phyloP scores from a whole-genome alignment of 1,140 invertebrate genomes.

The Orius laevigatus region DNA sequence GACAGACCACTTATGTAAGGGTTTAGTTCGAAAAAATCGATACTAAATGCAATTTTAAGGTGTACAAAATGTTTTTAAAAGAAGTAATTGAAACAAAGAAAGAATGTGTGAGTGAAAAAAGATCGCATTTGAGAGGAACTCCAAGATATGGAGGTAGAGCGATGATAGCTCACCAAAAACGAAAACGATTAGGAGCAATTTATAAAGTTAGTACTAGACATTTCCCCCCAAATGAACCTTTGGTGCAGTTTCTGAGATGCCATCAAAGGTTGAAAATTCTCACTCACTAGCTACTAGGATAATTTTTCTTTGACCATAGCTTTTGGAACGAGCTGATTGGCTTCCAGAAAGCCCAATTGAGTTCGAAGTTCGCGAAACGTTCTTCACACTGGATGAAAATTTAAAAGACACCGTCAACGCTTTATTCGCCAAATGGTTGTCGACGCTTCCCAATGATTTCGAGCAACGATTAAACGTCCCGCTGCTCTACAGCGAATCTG shows the following conservation, averaged over 20 bases:
- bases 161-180: slow-evolving; percentile 41
- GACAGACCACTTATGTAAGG: slow-evolving; percentile 38
- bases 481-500: slow-evolving; percentile 46
- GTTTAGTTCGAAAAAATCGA: slow-evolving; percentile 25
- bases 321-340: slow-evolving; percentile 51
- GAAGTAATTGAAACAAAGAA: slow-evolving; percentile 58
- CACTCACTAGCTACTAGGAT: no score
- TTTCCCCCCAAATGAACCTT: no score
- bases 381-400: neutral
- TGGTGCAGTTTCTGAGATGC: no score
- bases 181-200: slow-evolving; percentile 32
- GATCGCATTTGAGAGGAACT: slow-evolving; percentile 41
- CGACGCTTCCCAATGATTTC: slow-evolving; percentile 21
- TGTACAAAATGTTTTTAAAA: slow-evolving; percentile 59
- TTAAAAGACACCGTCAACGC: slow-evolving; percentile 3
- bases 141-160: slow-evolving; percentile 55
- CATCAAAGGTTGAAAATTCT: no score
- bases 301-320: slow-evolving; percentile 19
- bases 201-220: slow-evolving; percentile 14
- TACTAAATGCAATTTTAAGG: slow-evolving; percentile 31
- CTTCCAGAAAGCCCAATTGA: slow-evolving; percentile 47
- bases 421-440: slow-evolving; percentile 4
- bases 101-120: slow-evolving; percentile 43
- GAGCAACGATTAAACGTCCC: slow-evolving; percentile 47
- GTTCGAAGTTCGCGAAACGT: slow-evolving; percentile 39